Conservation (phyloP, 2,797 vertebrate genomes). For the Ptychobarbus kaznakovi region DNA sequence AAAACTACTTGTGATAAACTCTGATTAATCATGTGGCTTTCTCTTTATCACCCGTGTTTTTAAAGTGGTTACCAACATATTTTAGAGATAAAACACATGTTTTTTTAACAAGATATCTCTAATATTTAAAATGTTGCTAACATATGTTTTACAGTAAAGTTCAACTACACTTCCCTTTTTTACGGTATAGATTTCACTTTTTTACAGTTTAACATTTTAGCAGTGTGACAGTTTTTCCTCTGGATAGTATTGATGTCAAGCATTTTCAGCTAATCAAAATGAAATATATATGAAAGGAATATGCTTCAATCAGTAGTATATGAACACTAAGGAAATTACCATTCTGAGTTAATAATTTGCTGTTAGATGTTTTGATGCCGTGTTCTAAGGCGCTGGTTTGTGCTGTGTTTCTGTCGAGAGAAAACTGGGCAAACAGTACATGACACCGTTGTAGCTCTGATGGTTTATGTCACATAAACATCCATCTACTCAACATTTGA, state of each 20-base stretch:
- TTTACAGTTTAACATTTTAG: not conserved
- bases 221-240: not conserved
- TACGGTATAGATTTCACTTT: not conserved
- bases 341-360: slow-evolving; percentile 16
- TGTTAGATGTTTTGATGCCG: not conserved
- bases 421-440: not conserved
- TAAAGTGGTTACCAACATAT: not conserved
- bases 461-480: not conserved
- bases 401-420: not conserved
- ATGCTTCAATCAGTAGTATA: not conserved
- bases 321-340: not conserved
- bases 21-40: not conserved
- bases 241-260: not conserved
- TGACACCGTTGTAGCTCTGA: not conserved
- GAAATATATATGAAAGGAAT: not conserved
- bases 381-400: not conserved
- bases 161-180: not conserved
- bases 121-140: not conserved
- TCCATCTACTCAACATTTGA: slow-evolving; percentile 18
- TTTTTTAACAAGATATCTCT: not conserved
- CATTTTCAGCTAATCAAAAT: not conserved
- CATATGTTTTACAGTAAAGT: too few species aligned
- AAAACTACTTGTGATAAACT: not conserved
- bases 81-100: not conserved
- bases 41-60: not conserved